Evolutionary conservation across 2,113 vertebrate species (phyloP).

Genomic region (Barnardius zonarius): DNA sequence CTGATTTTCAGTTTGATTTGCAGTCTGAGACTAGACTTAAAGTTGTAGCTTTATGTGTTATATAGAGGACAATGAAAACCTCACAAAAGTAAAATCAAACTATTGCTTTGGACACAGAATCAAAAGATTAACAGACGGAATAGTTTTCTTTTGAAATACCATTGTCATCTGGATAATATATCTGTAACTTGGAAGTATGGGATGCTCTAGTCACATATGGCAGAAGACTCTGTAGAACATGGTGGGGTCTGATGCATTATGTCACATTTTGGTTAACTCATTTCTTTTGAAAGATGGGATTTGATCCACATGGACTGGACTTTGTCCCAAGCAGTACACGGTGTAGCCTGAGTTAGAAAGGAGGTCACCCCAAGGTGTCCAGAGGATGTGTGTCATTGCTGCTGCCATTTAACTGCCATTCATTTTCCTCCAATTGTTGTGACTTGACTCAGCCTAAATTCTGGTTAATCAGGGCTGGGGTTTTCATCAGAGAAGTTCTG

Average conservation of each 20-base stretch:
- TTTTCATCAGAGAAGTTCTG: not conserved
- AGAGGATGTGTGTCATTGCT: not conserved
- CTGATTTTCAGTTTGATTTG: not conserved
- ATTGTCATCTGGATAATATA: not conserved
- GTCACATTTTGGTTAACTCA: not conserved
- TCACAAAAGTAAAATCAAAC: not conserved
- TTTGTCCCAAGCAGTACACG: not conserved
- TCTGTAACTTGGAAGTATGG: not conserved
- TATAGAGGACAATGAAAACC: not conserved
- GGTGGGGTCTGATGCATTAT: not conserved
- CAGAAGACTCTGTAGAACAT: not conserved
- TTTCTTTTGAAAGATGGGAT: not conserved
- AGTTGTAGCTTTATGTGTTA: not conserved
- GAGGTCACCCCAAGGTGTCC: not conserved
- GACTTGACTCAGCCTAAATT: not conserved
- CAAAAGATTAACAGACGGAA: not conserved
- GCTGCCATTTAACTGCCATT: not conserved
- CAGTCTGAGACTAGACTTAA: not conserved
- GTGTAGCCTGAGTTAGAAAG: not conserved
- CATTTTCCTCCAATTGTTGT: constrained; percentile 46
- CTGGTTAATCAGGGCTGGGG: not conserved
- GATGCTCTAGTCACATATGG: not conserved
- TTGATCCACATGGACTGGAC: not conserved
- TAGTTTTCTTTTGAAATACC: not conserved
- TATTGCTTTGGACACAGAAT: not conserved